These are phyloP conservation scores for Drosophila neotestacea DNA, from an alignment of 2,888 invertebrate genomes.

Conservation along the genomic window DNA sequence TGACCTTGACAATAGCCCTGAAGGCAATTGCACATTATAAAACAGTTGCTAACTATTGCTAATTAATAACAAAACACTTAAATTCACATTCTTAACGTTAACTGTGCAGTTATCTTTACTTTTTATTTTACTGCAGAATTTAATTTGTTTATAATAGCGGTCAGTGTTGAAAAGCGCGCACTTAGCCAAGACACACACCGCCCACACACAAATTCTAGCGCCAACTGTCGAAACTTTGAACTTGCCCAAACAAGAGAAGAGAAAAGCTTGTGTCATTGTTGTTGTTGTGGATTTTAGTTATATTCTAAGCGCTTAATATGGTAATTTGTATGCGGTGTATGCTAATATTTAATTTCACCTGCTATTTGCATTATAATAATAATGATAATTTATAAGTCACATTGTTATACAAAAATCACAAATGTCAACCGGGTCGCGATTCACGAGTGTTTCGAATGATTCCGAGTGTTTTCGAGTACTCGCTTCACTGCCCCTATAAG, in stretches of 20 bases:
- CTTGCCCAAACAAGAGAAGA: conserved; percentile 3
- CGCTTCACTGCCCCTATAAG: conserved; percentile 53
- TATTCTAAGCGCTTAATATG: conserved; percentile 63
- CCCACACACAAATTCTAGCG: conserved; percentile 25
- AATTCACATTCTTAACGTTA: conserved; percentile 6
- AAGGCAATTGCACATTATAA: neutral
- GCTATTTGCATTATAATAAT: conserved; percentile 41
- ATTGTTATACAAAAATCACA: conserved; percentile 56
- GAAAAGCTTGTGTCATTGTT: conserved; percentile 36
- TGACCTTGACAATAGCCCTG: conserved; percentile 36
- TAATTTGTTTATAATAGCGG: conserved; percentile 45
- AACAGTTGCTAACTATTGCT: conserved; percentile 6
- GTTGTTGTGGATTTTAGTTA: conserved; percentile 18
- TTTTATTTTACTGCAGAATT: conserved; percentile 1
- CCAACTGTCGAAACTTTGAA: conserved; percentile 26
- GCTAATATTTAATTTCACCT: conserved; percentile 56
- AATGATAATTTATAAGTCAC: conserved; percentile 68
- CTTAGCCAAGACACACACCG: conserved; percentile 57
- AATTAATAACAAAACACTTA: conserved; percentile 17
- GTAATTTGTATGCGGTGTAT: conserved; percentile 56
- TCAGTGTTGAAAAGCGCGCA: conserved; percentile 41
- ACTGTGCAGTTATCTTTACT: neutral
- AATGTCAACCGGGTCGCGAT: conserved; percentile 45
- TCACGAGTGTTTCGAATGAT: neutral
- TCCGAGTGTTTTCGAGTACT: conserved; percentile 29